Base-by-base conservation (phyloP, 2,888 invertebrate genomes). In the Pristionchus maxplancki region DNA sequence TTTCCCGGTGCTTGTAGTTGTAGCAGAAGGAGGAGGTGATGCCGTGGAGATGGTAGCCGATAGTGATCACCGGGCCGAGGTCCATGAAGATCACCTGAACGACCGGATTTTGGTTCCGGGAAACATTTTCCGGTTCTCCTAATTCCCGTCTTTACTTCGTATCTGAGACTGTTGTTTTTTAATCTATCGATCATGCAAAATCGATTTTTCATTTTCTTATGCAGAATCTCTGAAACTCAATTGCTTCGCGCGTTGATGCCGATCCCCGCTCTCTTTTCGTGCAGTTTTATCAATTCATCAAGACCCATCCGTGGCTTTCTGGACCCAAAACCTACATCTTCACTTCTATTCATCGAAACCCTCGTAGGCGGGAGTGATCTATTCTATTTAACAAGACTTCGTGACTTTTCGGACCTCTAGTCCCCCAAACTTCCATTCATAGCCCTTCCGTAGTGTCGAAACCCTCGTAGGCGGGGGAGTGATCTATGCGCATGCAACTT, bases 11-110 rank as follows among this genome's bases (percentile, higher is more conserved):
- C 82, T 91, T 88, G 88, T 90, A 89, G 64, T 91, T 91, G 87
- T 92, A 92, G 89, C 91, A 91, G 89, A 92, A 92, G 58, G 90
- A 90, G 9, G 91, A 90, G 11, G 90, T 86, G 48, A 89, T 88
- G 31, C 92, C 92, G 82, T 91, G 91, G 28, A 90, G 89, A 31
- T 92, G 91, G 84, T 92, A 92, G 17, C 92, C 92, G 53, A 92
- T 91, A 0, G 92, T 92, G 50, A 92, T 78, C 17, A 91, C 91
- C 31, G 92, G 92, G 31, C 92, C 92, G 90, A 90, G 91, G 67
- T 89, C 88, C 92, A 92, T 92, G 87, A 92, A 92, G 40, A 91
- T 88, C 0, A 92, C 90, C 90, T 90, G 48, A n/a, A n/a, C n/a
- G n/a, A n/a, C 37, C 11, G 17, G 78, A 40, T 74, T n/a, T n/a